These are phyloP conservation scores for Cariama cristata DNA, from an alignment of 2,113 vertebrate species.

Conservation along the genomic window DNA sequence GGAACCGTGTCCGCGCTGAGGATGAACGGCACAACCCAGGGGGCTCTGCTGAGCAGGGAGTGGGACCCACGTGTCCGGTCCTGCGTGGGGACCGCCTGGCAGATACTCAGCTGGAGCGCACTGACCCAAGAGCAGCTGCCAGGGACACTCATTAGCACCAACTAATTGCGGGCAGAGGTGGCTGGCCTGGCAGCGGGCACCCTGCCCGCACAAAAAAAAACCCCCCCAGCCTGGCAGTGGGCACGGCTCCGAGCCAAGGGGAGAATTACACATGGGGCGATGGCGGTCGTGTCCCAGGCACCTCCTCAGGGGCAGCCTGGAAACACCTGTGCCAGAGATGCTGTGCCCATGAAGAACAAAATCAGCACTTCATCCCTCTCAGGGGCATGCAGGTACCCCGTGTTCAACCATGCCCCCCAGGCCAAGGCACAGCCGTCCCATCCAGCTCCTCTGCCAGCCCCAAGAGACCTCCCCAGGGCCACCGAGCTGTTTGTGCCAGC, in stretches of 20 bases:
- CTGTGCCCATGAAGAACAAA: neutral
- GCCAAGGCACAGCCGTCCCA: neutral
- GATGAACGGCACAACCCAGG: accelerated
- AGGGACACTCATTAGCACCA: neutral
- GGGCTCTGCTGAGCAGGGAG: neutral
- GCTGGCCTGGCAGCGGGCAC: neutral
- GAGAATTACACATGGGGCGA: accelerated
- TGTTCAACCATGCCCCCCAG: accelerated
- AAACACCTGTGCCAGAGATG: neutral
- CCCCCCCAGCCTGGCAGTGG: accelerated
- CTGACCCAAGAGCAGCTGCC: neutral
- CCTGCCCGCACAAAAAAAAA: accelerated
- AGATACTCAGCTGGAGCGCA: neutral
- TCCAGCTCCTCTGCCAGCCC: neutral
- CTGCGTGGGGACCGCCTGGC: accelerated
- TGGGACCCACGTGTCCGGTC: accelerated
- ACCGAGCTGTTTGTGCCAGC: accelerated
- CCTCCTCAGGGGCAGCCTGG: neutral
- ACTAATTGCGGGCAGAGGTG: neutral
- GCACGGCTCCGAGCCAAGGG: neutral
- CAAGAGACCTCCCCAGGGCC: accelerated
- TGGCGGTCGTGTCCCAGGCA: neutral
- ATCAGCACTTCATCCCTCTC: neutral
- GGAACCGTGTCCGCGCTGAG: accelerated
- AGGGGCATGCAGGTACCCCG: accelerated